Percentiles rank a stretch among this genome's conserved stretches.
These are phyloP conservation scores for Anabacerthia variegaticeps DNA, from an alignment of 2,797 vertebrate species.

Conservation along the genomic window DNA sequence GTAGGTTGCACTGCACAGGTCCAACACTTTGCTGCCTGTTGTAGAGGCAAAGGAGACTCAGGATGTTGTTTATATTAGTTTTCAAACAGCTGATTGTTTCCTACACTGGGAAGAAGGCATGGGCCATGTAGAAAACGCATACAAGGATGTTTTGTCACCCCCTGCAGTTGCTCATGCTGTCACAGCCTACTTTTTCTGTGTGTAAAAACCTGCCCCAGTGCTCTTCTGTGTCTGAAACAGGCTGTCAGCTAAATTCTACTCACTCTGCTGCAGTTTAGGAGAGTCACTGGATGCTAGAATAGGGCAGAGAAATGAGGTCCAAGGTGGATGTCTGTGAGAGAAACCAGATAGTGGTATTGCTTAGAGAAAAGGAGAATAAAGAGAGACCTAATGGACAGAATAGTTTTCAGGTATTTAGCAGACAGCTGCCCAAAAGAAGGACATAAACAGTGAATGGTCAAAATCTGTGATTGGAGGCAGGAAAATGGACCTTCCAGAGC, in stretches of 20 bases:
- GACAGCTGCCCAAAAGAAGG: neutral
- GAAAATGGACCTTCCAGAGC: neutral
- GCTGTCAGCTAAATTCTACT: neutral
- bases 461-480: neutral
- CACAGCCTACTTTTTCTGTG: neutral
- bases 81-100: neutral
- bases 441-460: neutral
- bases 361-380: neutral
- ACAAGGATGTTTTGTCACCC: neutral
- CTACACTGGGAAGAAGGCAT: neutral
- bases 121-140: neutral
- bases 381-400: neutral
- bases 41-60: neutral
- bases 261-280: neutral
- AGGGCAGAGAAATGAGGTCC: neutral
- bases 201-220: neutral
- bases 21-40: neutral
- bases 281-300: neutral
- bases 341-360: neutral
- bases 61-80: neutral
- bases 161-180: accelerated
- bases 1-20: neutral
- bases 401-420: neutral
- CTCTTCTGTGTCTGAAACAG: neutral
- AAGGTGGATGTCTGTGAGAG: neutral